phyloP scores from a whole-genome alignment of 2,797 vertebrate genomes.

The Rhabdophis nuchalis region DNA sequence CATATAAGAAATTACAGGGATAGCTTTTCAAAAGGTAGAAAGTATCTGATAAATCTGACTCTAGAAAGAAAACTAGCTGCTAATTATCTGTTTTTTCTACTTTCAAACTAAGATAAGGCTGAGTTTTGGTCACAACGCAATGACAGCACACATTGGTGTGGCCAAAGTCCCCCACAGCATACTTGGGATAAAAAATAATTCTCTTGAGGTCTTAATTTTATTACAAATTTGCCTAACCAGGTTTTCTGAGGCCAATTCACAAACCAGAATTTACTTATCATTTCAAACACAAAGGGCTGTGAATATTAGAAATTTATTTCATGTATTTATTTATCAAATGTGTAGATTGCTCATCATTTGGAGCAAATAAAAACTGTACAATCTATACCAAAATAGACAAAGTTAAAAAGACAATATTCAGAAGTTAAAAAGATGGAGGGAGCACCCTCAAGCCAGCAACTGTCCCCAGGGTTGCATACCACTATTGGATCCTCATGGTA shows the following conservation, averaged over 20 bases:
- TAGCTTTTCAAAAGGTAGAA: background rate
- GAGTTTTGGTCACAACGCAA: background rate
- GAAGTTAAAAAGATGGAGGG: background rate
- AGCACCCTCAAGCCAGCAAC: background rate
- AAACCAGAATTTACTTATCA: background rate
- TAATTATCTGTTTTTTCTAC: background rate
- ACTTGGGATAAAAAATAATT: background rate
- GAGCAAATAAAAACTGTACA: background rate
- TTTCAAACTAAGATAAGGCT: background rate
- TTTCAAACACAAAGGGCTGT: background rate
- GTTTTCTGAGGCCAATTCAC: background rate
- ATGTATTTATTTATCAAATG: background rate
- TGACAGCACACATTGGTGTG: background rate
- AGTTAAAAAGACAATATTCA: background rate
- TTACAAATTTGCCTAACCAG: background rate
- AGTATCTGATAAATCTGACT: background rate
- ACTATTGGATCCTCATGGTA: background rate
- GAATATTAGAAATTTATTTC: background rate
- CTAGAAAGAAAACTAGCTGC: background rate
- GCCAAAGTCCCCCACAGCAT: background rate
- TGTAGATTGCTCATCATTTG: background rate
- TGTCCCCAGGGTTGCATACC: background rate
- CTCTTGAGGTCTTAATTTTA: background rate
- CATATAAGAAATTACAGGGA: background rate
- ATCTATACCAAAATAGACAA: background rate